phyloP scores from a whole-genome alignment of 2,113 vertebrate genomes.

The Tragelaphus scriptus region DNA sequence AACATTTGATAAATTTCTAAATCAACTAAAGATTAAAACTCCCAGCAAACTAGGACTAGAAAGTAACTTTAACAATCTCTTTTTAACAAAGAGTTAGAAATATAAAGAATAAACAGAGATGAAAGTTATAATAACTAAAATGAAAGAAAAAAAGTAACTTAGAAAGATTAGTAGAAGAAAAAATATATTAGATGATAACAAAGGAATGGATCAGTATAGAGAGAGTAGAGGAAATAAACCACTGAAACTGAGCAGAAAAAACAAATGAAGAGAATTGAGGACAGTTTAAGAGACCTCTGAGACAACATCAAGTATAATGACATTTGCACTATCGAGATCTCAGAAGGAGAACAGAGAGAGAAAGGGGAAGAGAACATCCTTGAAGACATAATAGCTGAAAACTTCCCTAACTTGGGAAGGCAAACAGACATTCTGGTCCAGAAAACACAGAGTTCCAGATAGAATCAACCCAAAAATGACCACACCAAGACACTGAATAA shows the following conservation, averaged over 20 bases:
- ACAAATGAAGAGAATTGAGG: neutral
- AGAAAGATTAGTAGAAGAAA: neutral
- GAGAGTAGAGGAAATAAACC: neutral
- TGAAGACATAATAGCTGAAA: neutral
- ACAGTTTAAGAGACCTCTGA: neutral
- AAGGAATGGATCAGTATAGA: neutral
- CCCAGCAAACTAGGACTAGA: neutral
- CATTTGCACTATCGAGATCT: neutral
- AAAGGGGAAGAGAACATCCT: neutral
- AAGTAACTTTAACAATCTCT: neutral
- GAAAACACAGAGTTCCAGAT: neutral
- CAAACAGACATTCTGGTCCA: neutral
- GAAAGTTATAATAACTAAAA: neutral
- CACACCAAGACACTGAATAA: neutral
- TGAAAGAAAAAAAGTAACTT: neutral
- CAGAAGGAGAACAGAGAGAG: neutral
- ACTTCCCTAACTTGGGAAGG: neutral
- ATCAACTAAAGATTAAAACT: neutral
- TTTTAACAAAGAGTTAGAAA: neutral
- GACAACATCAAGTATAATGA: neutral
- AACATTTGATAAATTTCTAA: neutral
- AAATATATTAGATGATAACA: neutral
- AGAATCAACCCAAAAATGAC: neutral
- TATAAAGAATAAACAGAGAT: neutral
- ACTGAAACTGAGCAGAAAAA: neutral